phyloP scores from a whole-genome alignment of 2,888 invertebrate genomes.

The Azorinus chamasolen region DNA sequence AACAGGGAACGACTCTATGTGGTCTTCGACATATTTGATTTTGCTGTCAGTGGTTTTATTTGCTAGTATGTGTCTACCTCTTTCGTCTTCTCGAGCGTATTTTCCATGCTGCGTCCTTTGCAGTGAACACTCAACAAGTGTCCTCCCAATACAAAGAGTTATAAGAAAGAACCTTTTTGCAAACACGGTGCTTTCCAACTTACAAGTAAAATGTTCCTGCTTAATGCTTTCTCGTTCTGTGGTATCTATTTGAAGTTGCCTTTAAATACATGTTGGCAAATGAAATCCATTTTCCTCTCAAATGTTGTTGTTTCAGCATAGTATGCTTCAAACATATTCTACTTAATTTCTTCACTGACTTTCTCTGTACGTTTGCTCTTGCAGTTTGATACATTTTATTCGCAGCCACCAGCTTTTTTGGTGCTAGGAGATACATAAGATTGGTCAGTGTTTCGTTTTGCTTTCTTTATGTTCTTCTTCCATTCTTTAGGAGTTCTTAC shows the following conservation, averaged over 20 bases:
- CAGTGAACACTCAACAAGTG: conserved; percentile 41
- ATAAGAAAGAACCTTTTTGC: conserved; percentile 46
- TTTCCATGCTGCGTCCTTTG: conserved; percentile 30
- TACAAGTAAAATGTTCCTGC: conserved; percentile 31
- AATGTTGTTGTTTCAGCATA: conserved; percentile 27
- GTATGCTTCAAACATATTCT: conserved; percentile 16
- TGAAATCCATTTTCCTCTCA: conserved; percentile 33
- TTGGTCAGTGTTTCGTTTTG: too few relatives aligned
- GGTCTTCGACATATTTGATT: conserved; percentile 16
- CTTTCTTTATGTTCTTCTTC: too few relatives aligned
- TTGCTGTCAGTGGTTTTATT: conserved; percentile 40
- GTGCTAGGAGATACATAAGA: too few relatives aligned
- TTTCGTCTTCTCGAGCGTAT: conserved; percentile 30
- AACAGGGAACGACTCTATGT: conserved; percentile 39
- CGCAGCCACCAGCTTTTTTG: too few relatives aligned
- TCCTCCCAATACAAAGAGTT: conserved; percentile 38
- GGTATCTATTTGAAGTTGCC: conserved; percentile 16
- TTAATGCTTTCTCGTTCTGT: conserved; percentile 9
- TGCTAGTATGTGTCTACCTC: conserved; percentile 40
- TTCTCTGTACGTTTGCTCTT: background rate
- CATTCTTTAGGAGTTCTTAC: too few relatives aligned
- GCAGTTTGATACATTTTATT: background rate
- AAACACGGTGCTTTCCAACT: conserved; percentile 20
- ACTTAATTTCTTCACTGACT: conserved; percentile 1
- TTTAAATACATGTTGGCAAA: conserved; percentile 30